Evolutionary conservation across 2,888 invertebrate genomes (phyloP).

Genomic region (Noctua fimbriata): DNA sequence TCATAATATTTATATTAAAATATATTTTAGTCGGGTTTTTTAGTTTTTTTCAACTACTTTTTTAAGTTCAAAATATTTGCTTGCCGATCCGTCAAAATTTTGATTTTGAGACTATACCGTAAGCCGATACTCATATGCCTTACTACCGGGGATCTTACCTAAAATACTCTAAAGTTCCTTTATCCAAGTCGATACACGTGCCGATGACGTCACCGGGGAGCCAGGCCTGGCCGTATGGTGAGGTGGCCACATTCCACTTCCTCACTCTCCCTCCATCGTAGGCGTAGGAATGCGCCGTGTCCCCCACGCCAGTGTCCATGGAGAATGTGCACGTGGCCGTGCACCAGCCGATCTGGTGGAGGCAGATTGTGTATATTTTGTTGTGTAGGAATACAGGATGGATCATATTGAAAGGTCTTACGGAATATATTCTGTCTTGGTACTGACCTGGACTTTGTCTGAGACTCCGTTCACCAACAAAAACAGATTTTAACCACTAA

Average conservation of each 20-base stretch:
- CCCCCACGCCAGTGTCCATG: constrained; percentile 94
- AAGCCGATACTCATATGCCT: neutral
- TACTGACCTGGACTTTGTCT: no score
- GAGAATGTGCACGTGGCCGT: constrained; percentile 94
- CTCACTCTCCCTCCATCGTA: constrained; percentile 93
- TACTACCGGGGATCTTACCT: constrained; percentile 79
- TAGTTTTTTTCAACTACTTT: no score
- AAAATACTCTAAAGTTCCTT: constrained; percentile 92
- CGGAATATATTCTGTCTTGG: neutral
- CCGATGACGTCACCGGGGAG: constrained; percentile 95
- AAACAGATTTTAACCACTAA: neutral
- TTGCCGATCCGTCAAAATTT: neutral
- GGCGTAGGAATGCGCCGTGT: constrained; percentile 94
- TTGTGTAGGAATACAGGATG: no score
- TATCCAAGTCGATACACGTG: constrained; percentile 93
- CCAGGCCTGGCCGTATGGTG: constrained; percentile 95
- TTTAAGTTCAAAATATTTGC: neutral
- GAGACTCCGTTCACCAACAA: neutral
- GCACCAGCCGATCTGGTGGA: constrained; percentile 94
- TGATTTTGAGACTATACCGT: neutral
- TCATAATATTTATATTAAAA: no score
- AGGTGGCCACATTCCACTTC: constrained; percentile 93
- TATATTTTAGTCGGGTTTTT: no score
- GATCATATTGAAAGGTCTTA: no score
- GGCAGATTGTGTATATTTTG: neutral